These are phyloP conservation scores for Pseudotriccus pelzelni DNA, from an alignment of 2,797 vertebrate genomes.

Conservation along the genomic window DNA sequence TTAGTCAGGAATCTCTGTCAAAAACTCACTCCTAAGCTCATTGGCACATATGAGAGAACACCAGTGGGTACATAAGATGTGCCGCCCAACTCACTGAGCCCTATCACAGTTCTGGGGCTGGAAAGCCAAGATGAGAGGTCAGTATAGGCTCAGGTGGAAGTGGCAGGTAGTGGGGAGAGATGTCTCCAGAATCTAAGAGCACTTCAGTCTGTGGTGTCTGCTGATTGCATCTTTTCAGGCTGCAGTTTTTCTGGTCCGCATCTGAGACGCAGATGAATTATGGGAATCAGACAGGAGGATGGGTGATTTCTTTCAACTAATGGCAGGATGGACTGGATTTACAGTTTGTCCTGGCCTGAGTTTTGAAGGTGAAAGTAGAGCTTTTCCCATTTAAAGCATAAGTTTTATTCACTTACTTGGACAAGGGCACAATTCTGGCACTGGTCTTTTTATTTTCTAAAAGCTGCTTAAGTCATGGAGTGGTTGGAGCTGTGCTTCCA, in stretches of 20 bases:
- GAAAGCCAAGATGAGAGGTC: background rate
- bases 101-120: background rate
- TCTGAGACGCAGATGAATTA: background rate
- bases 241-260: background rate
- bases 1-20: background rate
- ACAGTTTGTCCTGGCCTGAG: background rate
- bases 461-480: background rate
- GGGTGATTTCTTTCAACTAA: background rate
- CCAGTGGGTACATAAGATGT: fast-evolving
- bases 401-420: background rate
- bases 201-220: background rate
- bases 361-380: background rate
- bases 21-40: background rate
- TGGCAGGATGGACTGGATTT: background rate
- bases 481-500: background rate
- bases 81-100: background rate
- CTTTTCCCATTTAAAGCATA: background rate
- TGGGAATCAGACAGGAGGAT: background rate
- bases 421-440: background rate
- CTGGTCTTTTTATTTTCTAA: background rate
- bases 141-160: background rate
- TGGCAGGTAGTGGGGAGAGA: background rate
- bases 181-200: background rate
- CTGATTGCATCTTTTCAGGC: background rate
- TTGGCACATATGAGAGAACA: background rate